Evolutionary conservation across 2,113 vertebrate species (phyloP).

Genomic region (Triplophysa tibetana): DNA sequence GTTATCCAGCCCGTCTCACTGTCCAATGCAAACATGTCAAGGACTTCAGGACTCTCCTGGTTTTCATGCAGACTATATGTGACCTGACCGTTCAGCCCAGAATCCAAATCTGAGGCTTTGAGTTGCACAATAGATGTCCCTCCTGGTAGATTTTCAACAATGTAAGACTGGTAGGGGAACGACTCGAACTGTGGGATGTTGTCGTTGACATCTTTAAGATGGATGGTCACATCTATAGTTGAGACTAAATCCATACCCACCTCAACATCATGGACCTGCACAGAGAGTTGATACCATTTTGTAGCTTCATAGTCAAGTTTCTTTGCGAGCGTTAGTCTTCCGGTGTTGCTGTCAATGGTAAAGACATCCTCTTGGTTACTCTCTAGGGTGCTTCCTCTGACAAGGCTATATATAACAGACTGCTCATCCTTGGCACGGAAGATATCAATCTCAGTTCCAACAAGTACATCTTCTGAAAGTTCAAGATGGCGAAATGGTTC

Average conservation of each 20-base stretch:
- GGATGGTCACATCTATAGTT: slow-evolving; percentile 78
- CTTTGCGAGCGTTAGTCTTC: slow-evolving; percentile 80
- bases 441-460: slow-evolving; percentile 78
- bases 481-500: slow-evolving; percentile 77
- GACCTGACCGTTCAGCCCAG: slow-evolving; percentile 78
- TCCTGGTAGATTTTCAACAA: slow-evolving; percentile 79
- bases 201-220: slow-evolving; percentile 82
- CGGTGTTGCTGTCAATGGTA: slow-evolving; percentile 76
- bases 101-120: slow-evolving; percentile 78
- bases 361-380: slow-evolving; percentile 81
- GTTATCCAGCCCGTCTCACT: slow-evolving; percentile 82
- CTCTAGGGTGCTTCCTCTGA: slow-evolving; percentile 79
- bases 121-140: slow-evolving; percentile 79
- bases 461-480: slow-evolving; percentile 74
- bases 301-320: slow-evolving; percentile 81
- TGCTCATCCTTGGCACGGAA: slow-evolving; percentile 71
- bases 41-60: slow-evolving; percentile 68
- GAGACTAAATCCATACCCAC: slow-evolving; percentile 71
- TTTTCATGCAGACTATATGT: slow-evolving; percentile 75
- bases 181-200: slow-evolving; percentile 82
- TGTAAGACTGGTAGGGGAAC: slow-evolving; percentile 76
- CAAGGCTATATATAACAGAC: slow-evolving; percentile 71
- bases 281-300: slow-evolving; percentile 81
- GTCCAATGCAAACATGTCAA: slow-evolving; percentile 77
- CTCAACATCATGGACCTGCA: slow-evolving; percentile 67